These are phyloP conservation scores for Cheirogaleus major DNA, from an alignment of 2,797 vertebrate genomes.

Conservation along the genomic window DNA sequence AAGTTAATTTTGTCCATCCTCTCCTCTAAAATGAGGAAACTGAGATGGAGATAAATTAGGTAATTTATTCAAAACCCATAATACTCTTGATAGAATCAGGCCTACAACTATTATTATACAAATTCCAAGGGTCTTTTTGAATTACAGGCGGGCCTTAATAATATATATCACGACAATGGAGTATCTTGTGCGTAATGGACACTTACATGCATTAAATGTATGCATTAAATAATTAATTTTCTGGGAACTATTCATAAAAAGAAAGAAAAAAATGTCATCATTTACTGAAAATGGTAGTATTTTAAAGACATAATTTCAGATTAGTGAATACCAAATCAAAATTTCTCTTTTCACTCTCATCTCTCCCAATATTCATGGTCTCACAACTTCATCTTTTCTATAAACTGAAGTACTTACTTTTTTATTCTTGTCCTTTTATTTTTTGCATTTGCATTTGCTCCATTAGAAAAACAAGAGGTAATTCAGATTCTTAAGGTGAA, in stretches of 20 bases:
- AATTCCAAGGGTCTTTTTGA: slow-evolving; percentile 30
- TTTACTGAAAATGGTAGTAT: slow-evolving; percentile 49
- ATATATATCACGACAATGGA: background rate
- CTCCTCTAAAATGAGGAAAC: background rate
- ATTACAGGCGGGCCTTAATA: background rate
- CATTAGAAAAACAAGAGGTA: slow-evolving; percentile 59
- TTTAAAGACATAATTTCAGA: slow-evolving; percentile 25
- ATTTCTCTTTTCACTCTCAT: background rate
- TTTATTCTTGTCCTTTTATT: background rate
- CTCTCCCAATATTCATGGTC: background rate
- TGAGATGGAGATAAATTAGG: background rate
- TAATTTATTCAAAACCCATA: slow-evolving; percentile 11
- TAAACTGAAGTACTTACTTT: slow-evolving; percentile 54
- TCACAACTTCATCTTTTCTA: slow-evolving; percentile 53
- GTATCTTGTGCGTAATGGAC: background rate
- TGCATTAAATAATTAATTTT: slow-evolving; percentile 57
- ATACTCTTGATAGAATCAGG: background rate
- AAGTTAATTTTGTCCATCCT: background rate
- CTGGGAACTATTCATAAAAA: slow-evolving; percentile 35
- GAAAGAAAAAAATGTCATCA: background rate
- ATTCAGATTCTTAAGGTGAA: slow-evolving; percentile 71
- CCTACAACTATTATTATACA: background rate
- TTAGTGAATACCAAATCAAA: background rate
- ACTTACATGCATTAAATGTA: background rate
- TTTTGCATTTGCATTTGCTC: background rate